Evolutionary conservation across 2,888 invertebrate genomes (phyloP), one percentile per base, ranked within the genome.

Genomic region (Acrobasis repandana): DNA sequence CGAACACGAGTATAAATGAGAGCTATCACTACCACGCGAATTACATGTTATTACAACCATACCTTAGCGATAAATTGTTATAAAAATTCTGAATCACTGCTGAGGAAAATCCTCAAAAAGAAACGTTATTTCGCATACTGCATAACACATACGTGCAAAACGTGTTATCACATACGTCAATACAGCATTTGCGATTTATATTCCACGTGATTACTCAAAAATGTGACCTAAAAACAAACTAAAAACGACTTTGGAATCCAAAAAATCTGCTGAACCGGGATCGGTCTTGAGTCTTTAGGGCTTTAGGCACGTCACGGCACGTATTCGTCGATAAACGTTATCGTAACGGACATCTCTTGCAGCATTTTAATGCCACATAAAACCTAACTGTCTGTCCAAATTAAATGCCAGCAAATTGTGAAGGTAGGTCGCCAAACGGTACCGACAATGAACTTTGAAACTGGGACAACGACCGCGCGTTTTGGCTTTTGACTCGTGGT

Each of bases 381-480:
- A 88, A 86, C 71, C 81, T 92, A 90, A 90, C 91, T 88, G 91
- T 92, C 77, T 67, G 75, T 71, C 80, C 82, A 80, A 85, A 85
- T 85, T 82, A 84, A 85, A 85, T 84, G 79, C 82, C 84, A 76
- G 79, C 84, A 72, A 83, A 83, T 80, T 88, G 85, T 90, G 82
- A 85, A 90, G 90, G 90, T 91, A 90, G 92, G 92, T 92, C 92
- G 79, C 79, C 77, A 82, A 86, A 90, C 91, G 92, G 90, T 90
- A 89, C 74, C 82, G 84, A 69, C 86, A 85, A 75, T 86, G 87
- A 88, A 81, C 85, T 75, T 67, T 38, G 68, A 72, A 88, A 82
- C 74, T 90, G 76, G 90, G 74, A 85, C 92, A 74, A 82, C 70
- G 84, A 86, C 85, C 86, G 81, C 64, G 77, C 68, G 79, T 82